Conservation (phyloP, 2,113 vertebrate genomes). For the Xiphias gladius region DNA sequence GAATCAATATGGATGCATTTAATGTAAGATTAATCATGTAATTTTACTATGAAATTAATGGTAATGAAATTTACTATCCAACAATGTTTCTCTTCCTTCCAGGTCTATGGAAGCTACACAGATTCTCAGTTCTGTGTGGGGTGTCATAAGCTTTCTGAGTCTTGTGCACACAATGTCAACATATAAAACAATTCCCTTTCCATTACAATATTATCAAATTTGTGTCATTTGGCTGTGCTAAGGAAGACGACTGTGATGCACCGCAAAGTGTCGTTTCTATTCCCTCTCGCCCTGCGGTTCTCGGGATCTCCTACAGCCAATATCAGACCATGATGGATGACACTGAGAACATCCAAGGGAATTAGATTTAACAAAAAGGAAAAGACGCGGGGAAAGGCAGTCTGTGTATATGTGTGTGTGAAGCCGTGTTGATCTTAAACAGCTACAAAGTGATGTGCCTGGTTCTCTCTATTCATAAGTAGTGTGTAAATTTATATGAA, state of each 20-base stretch:
- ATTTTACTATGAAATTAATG: neutral
- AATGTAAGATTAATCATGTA: neutral
- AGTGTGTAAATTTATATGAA: conserved; percentile 71
- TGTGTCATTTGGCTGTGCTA: neutral
- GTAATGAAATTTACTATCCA: conserved; percentile 21
- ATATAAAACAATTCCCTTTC: conserved; percentile 9
- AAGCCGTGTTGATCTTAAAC: conserved; percentile 19
- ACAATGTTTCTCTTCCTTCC: neutral
- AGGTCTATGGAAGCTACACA: neutral
- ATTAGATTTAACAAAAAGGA: conserved; percentile 70
- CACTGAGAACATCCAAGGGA: conserved; percentile 61
- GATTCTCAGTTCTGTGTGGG: neutral
- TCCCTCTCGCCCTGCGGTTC: conserved; percentile 35
- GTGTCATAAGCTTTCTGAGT: neutral
- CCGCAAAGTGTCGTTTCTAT: conserved; percentile 19
- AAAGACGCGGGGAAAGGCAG: conserved; percentile 38
- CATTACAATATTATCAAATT: conserved; percentile 19
- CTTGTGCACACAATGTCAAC: neutral
- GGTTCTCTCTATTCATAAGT: conserved; percentile 55
- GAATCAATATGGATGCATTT: neutral
- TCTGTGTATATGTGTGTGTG: conserved; percentile 18
- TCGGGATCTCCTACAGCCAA: conserved; percentile 53
- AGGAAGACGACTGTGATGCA: conserved; percentile 10
- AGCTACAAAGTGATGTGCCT: conserved; percentile 49
- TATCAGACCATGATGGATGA: conserved; percentile 70